Evolutionary conservation across 2,888 invertebrate species (phyloP), one percentile per base, ranked within the genome.

Genomic region (Cheilosia impressa): DNA sequence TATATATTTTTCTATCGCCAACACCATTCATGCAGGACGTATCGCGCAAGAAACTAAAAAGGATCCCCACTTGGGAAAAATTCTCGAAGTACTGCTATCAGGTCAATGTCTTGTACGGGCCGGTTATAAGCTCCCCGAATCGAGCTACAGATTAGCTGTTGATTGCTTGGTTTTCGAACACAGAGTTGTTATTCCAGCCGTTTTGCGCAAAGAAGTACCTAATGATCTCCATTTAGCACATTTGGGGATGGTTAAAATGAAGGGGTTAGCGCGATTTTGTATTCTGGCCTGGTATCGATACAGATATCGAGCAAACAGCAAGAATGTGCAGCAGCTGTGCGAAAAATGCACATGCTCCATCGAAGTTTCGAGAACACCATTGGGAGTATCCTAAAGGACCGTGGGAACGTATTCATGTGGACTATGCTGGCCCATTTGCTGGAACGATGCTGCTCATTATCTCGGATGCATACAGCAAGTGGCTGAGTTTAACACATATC

Each of bases 391-490:
- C n/a, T n/a, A n/a, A n/a, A n/a, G n/a, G n/a, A n/a, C n/a, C n/a
- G n/a, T n/a, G n/a, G n/a, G n/a, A n/a, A n/a, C n/a, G n/a, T n/a
- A n/a, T n/a, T n/a, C 92, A 93, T 87, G 88, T 91, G 6, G 92
- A 93, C 85, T 93, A 91, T 88, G 91, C 92, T 9, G 92, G 92
- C 10, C 92, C 91, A 27, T 87, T 91, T 58, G 65, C 88, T 10
- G 90, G 89, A 10, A 76, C 75, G 9, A 89, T 88, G 88, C 89
- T 90, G 38, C 77, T 92, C 4, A 87, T 93, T 19, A 85, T 92
- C 6, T 89, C 90, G 3, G 92, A 93, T 81, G 89, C 91, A 1
- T 90, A 88, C 82, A 90, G 91, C 1, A 93, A 92, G 87, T 93
- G 91, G 92, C 0, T 1, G 87, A 87, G 50, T 79, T 81, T 41